Conservation (phyloP, 2,888 invertebrate species). For the Cerastis leucographa region DNA sequence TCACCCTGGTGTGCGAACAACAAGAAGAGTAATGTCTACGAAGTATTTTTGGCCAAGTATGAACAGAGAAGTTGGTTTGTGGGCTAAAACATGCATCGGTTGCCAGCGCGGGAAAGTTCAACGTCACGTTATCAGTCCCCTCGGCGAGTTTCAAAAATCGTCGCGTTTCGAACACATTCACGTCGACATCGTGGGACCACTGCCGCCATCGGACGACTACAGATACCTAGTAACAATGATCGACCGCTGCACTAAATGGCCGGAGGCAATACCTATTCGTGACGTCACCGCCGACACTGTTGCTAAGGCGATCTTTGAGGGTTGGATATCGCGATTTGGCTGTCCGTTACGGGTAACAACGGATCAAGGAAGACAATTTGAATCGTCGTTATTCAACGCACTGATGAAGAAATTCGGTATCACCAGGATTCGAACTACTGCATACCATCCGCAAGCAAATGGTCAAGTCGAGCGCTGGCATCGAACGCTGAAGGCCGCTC, state of each 20-base stretch:
- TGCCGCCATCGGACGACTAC: constrained; percentile 22
- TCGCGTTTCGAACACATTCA: constrained; percentile 22
- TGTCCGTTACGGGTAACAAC: constrained; percentile 8
- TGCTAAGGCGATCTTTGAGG: constrained; percentile 15
- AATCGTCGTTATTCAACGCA: constrained; percentile 3
- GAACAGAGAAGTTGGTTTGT: constrained; percentile 3
- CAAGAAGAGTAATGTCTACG: neutral
- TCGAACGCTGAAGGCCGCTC: neutral
- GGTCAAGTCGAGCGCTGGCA: constrained; percentile 16
- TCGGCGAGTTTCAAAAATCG: constrained; percentile 21
- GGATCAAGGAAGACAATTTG: constrained; percentile 10
- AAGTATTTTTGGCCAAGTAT: constrained; percentile 9
- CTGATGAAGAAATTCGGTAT: constrained; percentile 5
- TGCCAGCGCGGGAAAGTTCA: constrained; percentile 27
- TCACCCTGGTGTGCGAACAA: neutral
- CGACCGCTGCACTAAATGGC: constrained; percentile 35
- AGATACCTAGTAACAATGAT: constrained; percentile 24
- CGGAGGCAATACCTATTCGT: neutral
- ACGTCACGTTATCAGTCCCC: constrained; percentile 18
- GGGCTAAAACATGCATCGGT: constrained; percentile 1
- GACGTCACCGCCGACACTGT: constrained; percentile 12
- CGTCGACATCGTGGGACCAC: no score
- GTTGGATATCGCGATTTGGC: constrained; percentile 29
- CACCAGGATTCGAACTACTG: neutral
- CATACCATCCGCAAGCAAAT: constrained; percentile 17